Evolutionary conservation across 2,888 invertebrate species (phyloP).

Genomic region (Philereme vetulata): DNA sequence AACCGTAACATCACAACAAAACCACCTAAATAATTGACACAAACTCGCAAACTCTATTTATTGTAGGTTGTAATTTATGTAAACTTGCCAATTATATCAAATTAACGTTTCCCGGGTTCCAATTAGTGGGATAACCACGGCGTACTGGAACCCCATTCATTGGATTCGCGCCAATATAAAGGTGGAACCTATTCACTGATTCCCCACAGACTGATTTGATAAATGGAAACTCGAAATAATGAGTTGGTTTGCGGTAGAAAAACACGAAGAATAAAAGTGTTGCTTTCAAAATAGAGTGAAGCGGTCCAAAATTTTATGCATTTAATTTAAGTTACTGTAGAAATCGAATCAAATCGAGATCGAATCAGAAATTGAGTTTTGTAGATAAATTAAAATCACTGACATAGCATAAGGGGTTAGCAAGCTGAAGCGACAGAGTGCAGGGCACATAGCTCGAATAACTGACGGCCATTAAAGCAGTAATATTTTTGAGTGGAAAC

Average conservation of each 20-base stretch:
- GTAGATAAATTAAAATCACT: too few species aligned
- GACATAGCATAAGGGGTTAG: too few species aligned
- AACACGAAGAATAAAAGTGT: slow-evolving; percentile 11
- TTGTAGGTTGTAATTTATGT: slow-evolving; percentile 49
- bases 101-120: slow-evolving; percentile 57
- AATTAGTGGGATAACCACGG: slow-evolving; percentile 55
- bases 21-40: slow-evolving; percentile 20
- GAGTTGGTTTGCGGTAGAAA: slow-evolving; percentile 27
- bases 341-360: too few species aligned
- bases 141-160: slow-evolving; percentile 50
- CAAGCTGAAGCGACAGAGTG: too few species aligned
- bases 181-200: slow-evolving; percentile 38
- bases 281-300: neutral
- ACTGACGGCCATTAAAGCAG: too few species aligned
- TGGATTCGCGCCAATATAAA: slow-evolving; percentile 45
- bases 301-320: neutral
- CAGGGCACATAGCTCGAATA: too few species aligned
- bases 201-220: slow-evolving; percentile 31
- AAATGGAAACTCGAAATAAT: slow-evolving; percentile 32
- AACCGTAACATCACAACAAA: slow-evolving; percentile 15
- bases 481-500: too few species aligned
- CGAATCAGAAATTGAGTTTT: too few species aligned
- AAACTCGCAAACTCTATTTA: slow-evolving; percentile 26
- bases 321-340: neutral
- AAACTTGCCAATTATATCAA: slow-evolving; percentile 54